phyloP scores from a whole-genome alignment of 2,888 invertebrate genomes.

The Fabriciana adippe region DNA sequence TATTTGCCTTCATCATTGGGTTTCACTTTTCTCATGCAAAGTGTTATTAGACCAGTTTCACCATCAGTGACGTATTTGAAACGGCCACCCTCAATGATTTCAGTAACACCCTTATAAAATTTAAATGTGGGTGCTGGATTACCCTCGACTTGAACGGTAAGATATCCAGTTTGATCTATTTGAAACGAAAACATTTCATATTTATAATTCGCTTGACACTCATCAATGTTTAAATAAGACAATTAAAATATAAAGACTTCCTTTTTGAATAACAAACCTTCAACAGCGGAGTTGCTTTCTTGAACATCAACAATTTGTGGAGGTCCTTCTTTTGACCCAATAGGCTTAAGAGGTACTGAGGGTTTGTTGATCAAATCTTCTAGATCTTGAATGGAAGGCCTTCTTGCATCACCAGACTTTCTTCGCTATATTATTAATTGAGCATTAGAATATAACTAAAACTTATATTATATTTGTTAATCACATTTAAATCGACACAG shows the following conservation, averaged over 20 bases:
- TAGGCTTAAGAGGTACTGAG: constrained; percentile 92
- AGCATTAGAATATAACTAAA: constrained; percentile 25
- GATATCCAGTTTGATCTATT: constrained; percentile 94
- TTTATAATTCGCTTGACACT: too few species aligned
- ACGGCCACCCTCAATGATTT: constrained; percentile 96
- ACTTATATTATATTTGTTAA: constrained; percentile 49
- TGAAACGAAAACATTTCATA: neutral
- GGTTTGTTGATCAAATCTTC: constrained; percentile 95
- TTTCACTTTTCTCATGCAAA: constrained; percentile 97
- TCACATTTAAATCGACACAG: constrained; percentile 52
- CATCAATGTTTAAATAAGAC: too few species aligned
- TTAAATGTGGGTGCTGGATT: constrained; percentile 97
- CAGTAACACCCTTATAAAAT: constrained; percentile 96
- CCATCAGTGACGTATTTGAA: constrained; percentile 98
- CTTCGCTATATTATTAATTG: constrained; percentile 83
- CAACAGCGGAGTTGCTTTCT: constrained; percentile 97
- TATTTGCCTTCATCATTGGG: constrained; percentile 99
- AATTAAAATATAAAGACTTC: too few species aligned
- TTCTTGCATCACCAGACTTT: constrained; percentile 94
- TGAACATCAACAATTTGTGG: constrained; percentile 96
- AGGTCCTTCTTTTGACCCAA: constrained; percentile 89
- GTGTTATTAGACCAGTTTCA: constrained; percentile 93
- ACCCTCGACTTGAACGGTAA: constrained; percentile 96
- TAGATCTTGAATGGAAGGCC: constrained; percentile 94
- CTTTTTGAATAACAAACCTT: constrained; percentile 84